Conservation (phyloP, 2,797 vertebrate genomes). For the Apogon hyalosoma region DNA sequence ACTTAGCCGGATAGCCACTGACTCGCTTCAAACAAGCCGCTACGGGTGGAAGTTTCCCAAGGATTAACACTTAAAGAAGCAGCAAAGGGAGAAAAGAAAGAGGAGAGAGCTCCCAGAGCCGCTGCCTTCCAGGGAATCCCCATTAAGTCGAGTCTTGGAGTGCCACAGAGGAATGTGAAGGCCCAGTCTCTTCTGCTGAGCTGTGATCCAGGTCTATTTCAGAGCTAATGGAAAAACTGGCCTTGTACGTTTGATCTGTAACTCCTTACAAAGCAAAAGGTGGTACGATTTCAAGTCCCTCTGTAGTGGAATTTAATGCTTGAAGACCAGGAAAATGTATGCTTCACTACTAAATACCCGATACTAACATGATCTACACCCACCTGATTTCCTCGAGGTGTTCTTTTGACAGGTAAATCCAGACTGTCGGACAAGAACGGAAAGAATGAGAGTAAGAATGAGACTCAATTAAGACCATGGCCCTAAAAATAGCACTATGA, state of each 20-base stretch:
- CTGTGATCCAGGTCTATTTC: conserved; percentile 59
- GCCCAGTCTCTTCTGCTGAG: conserved; percentile 50
- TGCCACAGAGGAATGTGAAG: conserved; percentile 61
- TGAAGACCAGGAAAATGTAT: not conserved
- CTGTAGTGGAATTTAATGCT: conserved; percentile 6
- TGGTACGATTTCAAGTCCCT: not conserved
- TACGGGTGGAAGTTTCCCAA: conserved; percentile 76
- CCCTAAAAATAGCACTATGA: not conserved
- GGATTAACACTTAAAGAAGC: conserved; percentile 78
- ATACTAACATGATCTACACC: not conserved
- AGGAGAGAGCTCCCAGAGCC: conserved; percentile 32
- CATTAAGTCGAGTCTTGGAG: conserved; percentile 66
- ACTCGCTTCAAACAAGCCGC: conserved; percentile 76
- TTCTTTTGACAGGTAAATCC: no score
- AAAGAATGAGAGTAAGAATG: not conserved
- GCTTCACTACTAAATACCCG: not conserved
- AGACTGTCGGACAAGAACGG: no score
- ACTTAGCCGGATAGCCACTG: conserved; percentile 75
- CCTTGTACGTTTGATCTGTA: conserved; percentile 43
- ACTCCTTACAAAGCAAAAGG: conserved; percentile 28
- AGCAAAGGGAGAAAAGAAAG: conserved; percentile 32
- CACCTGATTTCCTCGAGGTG: no score
- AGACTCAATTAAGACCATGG: not conserved
- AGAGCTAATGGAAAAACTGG: conserved; percentile 55
- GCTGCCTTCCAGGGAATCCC: conserved; percentile 69